Percentiles rank a stretch among this genome's conserved stretches.
These are phyloP conservation scores for Sphenodon punctatus DNA, from an alignment of 2,797 vertebrate species.

Conservation along the genomic window DNA sequence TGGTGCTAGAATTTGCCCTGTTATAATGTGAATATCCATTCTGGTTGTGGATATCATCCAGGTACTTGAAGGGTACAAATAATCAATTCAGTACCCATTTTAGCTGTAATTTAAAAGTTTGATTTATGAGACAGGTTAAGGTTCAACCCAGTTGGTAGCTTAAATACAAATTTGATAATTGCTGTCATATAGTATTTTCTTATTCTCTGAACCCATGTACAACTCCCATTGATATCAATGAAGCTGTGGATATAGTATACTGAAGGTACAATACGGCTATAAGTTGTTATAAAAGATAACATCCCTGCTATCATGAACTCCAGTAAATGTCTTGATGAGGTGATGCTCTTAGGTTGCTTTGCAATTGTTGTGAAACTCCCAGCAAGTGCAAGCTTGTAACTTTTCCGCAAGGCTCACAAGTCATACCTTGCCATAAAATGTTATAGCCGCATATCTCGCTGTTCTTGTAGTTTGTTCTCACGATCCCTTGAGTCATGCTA, in stretches of 20 bases:
- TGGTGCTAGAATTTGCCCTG: too few relatives aligned
- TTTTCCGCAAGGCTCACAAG: neutral
- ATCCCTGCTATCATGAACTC: neutral
- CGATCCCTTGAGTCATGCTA: conserved; percentile 20
- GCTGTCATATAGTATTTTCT: neutral
- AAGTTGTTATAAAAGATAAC: neutral
- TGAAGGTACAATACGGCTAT: neutral
- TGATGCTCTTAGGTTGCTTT: neutral
- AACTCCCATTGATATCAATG: neutral
- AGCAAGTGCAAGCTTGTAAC: neutral
- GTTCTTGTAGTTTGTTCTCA: neutral
- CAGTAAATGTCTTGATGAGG: neutral
- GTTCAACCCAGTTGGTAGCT: neutral
- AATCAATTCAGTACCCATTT: too few relatives aligned
- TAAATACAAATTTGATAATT: neutral
- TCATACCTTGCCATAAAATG: neutral
- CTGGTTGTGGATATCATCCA: too few relatives aligned
- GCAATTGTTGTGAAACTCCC: neutral
- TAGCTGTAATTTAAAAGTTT: too few relatives aligned
- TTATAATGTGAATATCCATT: too few relatives aligned
- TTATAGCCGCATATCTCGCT: neutral
- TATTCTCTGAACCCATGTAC: neutral
- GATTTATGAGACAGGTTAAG: neutral
- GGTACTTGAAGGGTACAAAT: too few relatives aligned
- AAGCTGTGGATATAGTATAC: neutral